Evolutionary conservation across 2,797 vertebrate genomes (phyloP), one percentile per base, ranked within the genome.

Genomic region (Enteromius anoplus): DNA sequence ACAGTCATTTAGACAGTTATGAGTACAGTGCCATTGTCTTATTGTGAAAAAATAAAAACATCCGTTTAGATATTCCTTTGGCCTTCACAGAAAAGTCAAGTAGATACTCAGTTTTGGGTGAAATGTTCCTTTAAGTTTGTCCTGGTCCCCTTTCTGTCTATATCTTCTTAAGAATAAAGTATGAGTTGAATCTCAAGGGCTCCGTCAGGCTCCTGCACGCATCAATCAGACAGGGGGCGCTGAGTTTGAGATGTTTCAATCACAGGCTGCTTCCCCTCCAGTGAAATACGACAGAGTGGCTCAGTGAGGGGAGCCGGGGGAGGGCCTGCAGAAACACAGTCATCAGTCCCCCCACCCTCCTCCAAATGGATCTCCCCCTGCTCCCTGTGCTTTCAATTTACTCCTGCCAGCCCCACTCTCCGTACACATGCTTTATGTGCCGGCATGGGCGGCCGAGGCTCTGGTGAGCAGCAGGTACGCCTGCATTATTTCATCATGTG

Each of bases 191-290:
- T 86, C 84, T 82, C 83, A 86, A 85, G 80, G 73, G 79, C 70
- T 80, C 82, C 40, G 71, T 75, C 51, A 69, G 79, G 55, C 65
- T 82, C 81, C 75, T 81, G 64, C 45, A 19, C 14, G 29, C 80
- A 87, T 88, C 84, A 89, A 88, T 89, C 88, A 87, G 80, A 83
- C 70, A 75, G 75, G 84, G 77, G 87, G 82, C 75, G 69, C 78
- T 19, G 85, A 78, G 75, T 86, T 85, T 88, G 86, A 90, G 86
- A 91, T 89, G 87, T 87, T 88, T 89, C 87, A 91, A 88, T 91
- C 88, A 90, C 64, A 80, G 82, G 34, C 84, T 82, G 84, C 84
- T 83, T 81, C 82, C 75, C 78, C 85, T 71, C 51, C 64, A 72
- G 88, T 89, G 84, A 89, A 88, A 90, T 88, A 89, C 76, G 76